phyloP scores from a whole-genome alignment of 2,113 vertebrate species.

The Ciconia stormi region DNA sequence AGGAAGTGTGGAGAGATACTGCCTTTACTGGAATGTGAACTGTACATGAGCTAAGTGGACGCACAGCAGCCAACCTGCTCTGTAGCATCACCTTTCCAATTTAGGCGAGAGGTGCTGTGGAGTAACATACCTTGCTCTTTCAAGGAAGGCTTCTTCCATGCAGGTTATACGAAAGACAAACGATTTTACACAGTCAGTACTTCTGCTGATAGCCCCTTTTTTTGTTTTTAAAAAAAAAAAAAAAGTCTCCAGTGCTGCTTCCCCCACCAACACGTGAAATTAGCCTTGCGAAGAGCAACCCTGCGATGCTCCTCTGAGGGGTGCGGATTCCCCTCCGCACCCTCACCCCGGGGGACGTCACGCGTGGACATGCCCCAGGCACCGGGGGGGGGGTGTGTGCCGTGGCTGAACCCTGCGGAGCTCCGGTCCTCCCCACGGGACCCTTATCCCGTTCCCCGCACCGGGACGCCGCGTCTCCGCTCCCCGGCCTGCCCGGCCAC shows the following conservation, averaged over 20 bases:
- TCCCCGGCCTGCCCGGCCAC: not conserved
- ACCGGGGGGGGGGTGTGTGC: rapidly evolving
- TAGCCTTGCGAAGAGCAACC: not conserved
- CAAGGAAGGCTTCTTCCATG: not conserved
- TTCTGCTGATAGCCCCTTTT: not conserved
- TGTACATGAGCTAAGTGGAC: rapidly evolving
- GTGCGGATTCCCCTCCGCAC: no score
- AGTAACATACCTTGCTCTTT: not conserved
- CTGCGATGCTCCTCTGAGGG: not conserved
- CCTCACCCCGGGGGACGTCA: not conserved
- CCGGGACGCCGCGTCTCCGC: not conserved
- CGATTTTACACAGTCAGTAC: not conserved
- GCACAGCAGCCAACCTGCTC: not conserved
- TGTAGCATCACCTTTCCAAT: not conserved
- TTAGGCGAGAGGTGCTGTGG: not conserved
- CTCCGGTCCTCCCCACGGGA: not conserved
- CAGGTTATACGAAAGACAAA: not conserved
- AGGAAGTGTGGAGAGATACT: not conserved
- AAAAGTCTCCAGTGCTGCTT: not conserved
- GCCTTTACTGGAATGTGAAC: not conserved
- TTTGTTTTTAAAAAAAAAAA: not conserved
- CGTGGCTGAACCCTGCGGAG: no score
- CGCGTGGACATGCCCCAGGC: not conserved
- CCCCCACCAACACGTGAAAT: not conserved
- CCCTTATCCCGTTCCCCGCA: no score